These are phyloP conservation scores for Piaya cayana DNA, from an alignment of 2,113 vertebrate species.

Conservation along the genomic window DNA sequence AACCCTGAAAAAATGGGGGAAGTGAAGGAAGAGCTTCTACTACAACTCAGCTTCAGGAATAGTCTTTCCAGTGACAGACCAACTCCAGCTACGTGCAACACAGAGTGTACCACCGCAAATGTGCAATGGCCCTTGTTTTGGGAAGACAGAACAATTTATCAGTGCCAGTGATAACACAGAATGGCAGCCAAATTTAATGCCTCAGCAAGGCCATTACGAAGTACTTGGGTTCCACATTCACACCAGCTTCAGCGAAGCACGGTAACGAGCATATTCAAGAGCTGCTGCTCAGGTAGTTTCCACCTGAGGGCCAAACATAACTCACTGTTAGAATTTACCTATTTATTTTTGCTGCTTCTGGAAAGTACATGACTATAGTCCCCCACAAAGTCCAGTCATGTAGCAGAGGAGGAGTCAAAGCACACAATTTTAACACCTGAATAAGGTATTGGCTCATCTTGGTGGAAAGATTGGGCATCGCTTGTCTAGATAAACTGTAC, in stretches of 20 bases:
- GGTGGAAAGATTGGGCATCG: neutral
- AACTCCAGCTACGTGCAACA: neutral
- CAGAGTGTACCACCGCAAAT: accelerated
- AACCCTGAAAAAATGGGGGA: neutral
- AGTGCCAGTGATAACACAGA: neutral
- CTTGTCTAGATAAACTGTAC: neutral
- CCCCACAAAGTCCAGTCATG: neutral
- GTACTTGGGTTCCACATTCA: neutral
- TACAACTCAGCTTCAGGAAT: neutral
- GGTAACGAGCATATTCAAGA: neutral
- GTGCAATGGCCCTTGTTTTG: neutral
- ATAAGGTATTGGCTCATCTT: neutral
- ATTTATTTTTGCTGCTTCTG: neutral
- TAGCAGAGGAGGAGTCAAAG: neutral
- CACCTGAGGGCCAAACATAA: neutral
- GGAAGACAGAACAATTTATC: neutral
- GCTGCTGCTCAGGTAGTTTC: neutral
- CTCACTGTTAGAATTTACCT: neutral
- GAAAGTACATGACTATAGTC: neutral
- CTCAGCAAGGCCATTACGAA: neutral
- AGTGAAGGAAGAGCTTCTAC: neutral
- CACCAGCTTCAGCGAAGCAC: neutral
- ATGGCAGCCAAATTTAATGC: neutral
- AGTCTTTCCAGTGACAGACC: neutral
- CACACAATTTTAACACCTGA: neutral